Percentiles rank a stretch among this genome's conserved stretches.
phyloP scores from a whole-genome alignment of 1,140 invertebrate genomes.

The Zaprionus vittiger region DNA sequence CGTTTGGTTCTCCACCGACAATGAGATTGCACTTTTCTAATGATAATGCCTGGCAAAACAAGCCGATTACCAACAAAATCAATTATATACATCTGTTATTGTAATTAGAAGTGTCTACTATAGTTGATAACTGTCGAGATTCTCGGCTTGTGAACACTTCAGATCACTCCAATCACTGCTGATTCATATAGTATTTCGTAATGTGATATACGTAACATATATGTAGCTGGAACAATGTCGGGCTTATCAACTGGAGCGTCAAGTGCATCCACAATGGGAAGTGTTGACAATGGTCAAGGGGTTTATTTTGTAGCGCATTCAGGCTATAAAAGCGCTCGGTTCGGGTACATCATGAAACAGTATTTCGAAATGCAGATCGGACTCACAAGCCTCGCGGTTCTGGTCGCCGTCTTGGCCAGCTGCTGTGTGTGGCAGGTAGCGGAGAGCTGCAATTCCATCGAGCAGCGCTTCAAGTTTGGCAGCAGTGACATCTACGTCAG shows the following conservation, averaged over 20 bases:
- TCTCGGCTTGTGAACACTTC: conserved; percentile 14
- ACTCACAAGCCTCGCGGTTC: conserved; percentile 18
- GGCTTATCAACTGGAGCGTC: conserved; percentile 29
- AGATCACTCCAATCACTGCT: not conserved
- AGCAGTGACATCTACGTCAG: conserved; percentile 75
- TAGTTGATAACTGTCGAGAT: not conserved
- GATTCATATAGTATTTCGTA: not conserved
- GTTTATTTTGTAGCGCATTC: conserved; percentile 50
- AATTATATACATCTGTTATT: not conserved
- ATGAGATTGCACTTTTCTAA: not conserved
- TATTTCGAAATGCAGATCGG: conserved; percentile 40
- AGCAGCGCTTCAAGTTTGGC: conserved; percentile 69
- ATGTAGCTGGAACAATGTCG: conserved; percentile 2
- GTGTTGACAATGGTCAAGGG: conserved; percentile 53
- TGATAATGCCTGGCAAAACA: not conserved
- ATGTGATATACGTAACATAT: not conserved
- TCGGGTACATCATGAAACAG: not conserved
- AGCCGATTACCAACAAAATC: not conserved
- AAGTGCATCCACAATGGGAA: conserved; percentile 28
- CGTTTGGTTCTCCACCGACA: not conserved
- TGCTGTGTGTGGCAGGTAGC: conserved; percentile 38
- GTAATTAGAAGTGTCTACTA: conserved; percentile 18
- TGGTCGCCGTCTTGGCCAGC: conserved; percentile 17
- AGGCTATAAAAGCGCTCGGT: conserved; percentile 20
- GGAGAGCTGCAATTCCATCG: conserved; percentile 50